phyloP scores from a whole-genome alignment of 2,113 vertebrate species.

The Zosterops pallidus region DNA sequence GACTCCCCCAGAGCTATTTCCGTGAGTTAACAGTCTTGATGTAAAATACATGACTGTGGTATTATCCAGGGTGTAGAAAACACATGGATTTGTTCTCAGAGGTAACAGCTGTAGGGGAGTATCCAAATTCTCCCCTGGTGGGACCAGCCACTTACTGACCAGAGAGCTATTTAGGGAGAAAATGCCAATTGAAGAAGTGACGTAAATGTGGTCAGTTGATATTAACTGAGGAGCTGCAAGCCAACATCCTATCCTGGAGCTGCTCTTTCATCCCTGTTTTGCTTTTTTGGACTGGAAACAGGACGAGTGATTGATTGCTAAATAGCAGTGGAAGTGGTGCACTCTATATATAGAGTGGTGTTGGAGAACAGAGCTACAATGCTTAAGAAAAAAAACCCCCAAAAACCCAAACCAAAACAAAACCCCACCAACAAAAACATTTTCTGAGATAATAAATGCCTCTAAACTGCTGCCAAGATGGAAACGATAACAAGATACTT shows the following conservation, averaged over 20 bases:
- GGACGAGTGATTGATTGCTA: not conserved
- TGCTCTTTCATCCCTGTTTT: not conserved
- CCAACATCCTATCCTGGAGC: not conserved
- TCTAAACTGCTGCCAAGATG: not conserved
- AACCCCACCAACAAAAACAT: not conserved
- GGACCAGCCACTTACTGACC: not conserved
- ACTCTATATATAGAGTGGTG: not conserved
- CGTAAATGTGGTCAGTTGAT: not conserved
- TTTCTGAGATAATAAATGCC: not conserved
- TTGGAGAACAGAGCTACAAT: not conserved
- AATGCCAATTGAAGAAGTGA: not conserved
- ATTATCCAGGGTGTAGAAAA: not conserved
- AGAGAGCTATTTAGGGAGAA: conserved; percentile 13
- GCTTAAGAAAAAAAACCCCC: not conserved
- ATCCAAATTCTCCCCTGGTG: not conserved
- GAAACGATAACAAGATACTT: not conserved
- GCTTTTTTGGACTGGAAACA: not conserved
- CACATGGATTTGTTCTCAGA: not conserved
- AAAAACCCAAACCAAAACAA: not conserved
- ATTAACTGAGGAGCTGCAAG: not conserved
- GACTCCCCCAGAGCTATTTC: not conserved
- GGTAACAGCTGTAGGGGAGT: not conserved
- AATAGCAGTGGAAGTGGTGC: not conserved
- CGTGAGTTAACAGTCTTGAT: not conserved
- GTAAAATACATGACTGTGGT: not conserved